These are phyloP conservation scores for Danio jaintianensis DNA, from an alignment of 2,797 vertebrate genomes.

Conservation along the genomic window DNA sequence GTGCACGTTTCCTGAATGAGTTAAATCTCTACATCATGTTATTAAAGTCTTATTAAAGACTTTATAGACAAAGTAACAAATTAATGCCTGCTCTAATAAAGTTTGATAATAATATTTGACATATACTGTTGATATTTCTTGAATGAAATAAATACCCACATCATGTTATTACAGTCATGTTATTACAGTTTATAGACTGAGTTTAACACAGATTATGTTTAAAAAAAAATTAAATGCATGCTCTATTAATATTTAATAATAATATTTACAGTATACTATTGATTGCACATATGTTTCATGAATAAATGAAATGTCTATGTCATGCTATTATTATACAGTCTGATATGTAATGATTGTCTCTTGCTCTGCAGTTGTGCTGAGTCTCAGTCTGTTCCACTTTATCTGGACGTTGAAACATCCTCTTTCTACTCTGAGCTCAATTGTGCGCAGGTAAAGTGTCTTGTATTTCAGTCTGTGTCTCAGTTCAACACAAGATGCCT, in stretches of 20 bases:
- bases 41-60: too few relatives aligned
- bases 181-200: too few relatives aligned
- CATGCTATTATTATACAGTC: not conserved
- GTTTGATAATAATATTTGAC: too few relatives aligned
- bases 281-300: not conserved
- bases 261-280: not conserved
- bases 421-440: slow-evolving; percentile 81
- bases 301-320: not conserved
- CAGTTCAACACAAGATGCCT: not conserved
- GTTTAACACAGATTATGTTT: too few relatives aligned
- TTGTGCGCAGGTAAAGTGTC: slow-evolving; percentile 76
- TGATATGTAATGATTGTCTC: slow-evolving; percentile 7
- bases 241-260: not conserved
- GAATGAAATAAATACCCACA: too few relatives aligned
- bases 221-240: not conserved
- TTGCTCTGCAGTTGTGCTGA: slow-evolving; percentile 76
- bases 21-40: too few relatives aligned
- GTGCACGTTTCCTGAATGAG: too few relatives aligned
- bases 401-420: slow-evolving; percentile 82
- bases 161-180: too few relatives aligned
- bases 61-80: too few relatives aligned
- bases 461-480: not conserved
- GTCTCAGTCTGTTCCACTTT: slow-evolving; percentile 76
- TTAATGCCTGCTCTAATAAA: too few relatives aligned
- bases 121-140: too few relatives aligned